Conservation (phyloP, 2,797 vertebrate genomes). For the Merluccius polli region DNA sequence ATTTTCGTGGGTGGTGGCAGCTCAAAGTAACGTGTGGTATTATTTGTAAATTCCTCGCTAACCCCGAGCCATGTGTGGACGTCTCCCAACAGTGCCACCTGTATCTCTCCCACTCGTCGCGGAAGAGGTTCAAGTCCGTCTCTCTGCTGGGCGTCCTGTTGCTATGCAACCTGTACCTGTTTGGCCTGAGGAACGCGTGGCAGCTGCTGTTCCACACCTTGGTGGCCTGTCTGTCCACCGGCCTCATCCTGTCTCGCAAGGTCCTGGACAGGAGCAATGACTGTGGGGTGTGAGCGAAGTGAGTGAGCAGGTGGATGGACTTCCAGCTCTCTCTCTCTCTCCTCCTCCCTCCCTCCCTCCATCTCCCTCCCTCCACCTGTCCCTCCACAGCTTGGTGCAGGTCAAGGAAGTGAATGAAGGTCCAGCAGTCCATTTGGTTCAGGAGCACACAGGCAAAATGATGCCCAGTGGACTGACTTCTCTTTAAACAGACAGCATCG, state of each 20-base stretch:
- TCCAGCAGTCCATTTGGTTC: background rate
- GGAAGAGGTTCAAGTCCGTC: slow-evolving; percentile 80
- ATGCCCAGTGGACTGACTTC: background rate
- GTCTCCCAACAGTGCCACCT: slow-evolving; percentile 81
- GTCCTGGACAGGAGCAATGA: slow-evolving; percentile 78
- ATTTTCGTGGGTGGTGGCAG: background rate
- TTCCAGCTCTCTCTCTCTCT: background rate
- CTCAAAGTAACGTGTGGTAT: background rate
- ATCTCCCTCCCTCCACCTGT: background rate
- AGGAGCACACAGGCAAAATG: background rate
- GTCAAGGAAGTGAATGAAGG: slow-evolving; percentile 11
- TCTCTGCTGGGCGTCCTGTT: slow-evolving; percentile 72
- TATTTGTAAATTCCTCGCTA: background rate
- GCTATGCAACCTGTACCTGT: slow-evolving; percentile 84
- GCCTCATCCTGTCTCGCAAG: slow-evolving; percentile 82
- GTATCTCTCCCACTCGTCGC: slow-evolving; percentile 87
- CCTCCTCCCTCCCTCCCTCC: background rate
- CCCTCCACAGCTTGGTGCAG: slow-evolving; percentile 6
- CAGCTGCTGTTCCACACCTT: slow-evolving; percentile 89
- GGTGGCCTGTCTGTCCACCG: slow-evolving; percentile 81
- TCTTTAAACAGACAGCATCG: background rate
- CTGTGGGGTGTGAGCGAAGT: slow-evolving; percentile 79
- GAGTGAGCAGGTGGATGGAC: no score
- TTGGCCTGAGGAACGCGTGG: slow-evolving; percentile 84
- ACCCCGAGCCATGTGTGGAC: background rate